Conservation (phyloP, 2,113 vertebrate species). For the Procavia capensis region DNA sequence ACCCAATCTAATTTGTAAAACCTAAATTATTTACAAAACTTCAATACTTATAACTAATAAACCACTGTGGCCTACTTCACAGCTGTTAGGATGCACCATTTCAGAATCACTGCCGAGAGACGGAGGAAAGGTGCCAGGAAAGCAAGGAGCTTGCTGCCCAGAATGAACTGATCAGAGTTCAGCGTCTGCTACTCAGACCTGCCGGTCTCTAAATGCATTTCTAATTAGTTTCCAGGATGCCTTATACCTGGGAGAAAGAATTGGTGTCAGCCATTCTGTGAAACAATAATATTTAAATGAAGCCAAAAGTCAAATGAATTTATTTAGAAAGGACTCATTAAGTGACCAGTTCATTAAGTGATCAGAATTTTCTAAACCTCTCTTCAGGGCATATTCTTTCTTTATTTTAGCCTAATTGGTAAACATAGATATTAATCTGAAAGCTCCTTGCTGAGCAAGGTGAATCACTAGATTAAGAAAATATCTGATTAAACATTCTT, state of each 20-base stretch:
- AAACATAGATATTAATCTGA: not conserved
- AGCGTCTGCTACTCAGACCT: not conserved
- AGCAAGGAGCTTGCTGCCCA: rapidly evolving
- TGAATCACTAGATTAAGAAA: not conserved
- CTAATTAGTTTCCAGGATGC: not conserved
- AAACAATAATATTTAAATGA: not conserved
- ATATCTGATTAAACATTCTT: not conserved
- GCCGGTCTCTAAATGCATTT: not conserved
- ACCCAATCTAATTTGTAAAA: not conserved
- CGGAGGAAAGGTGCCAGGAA: not conserved
- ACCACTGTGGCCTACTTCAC: not conserved
- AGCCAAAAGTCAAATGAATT: not conserved
- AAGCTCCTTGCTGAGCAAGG: not conserved
- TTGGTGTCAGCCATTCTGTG: not conserved
- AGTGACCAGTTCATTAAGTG: not conserved
- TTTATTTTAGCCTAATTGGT: not conserved
- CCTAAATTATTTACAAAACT: not conserved
- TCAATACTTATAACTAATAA: not conserved
- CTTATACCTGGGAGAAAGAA: not conserved
- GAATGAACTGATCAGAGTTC: not conserved
- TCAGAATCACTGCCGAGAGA: not conserved
- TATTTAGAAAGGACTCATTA: not conserved
- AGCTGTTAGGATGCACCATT: not conserved
- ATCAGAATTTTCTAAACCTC: not conserved
- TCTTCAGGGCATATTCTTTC: not conserved